Conservation (phyloP, 2,888 invertebrate species). For the Lissonota sp. region DNA sequence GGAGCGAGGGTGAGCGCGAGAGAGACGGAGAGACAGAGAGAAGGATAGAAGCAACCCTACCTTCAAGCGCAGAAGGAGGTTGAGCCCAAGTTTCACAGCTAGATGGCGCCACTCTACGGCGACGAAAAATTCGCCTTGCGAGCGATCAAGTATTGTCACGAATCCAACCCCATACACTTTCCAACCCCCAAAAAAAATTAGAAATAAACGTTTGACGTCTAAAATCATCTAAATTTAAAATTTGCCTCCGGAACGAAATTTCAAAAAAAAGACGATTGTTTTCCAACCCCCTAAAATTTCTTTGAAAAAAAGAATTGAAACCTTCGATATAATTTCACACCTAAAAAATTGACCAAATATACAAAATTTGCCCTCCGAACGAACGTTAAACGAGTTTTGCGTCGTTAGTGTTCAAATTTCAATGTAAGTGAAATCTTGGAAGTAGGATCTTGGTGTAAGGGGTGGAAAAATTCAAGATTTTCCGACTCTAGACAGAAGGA, state of each 20-base stretch:
- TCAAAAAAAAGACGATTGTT: background rate
- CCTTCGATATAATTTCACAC: background rate
- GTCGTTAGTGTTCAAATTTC: too few species aligned
- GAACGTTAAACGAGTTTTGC: too few species aligned
- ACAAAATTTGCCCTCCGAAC: too few species aligned
- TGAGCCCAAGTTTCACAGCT: slow-evolving; percentile 66
- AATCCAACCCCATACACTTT: background rate
- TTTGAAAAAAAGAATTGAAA: background rate
- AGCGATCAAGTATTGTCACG: slow-evolving; percentile 61
- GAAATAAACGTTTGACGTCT: background rate
- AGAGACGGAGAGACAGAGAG: slow-evolving; percentile 11
- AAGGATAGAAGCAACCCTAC: slow-evolving; percentile 79
- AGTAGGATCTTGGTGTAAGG: too few species aligned
- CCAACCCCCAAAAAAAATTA: background rate
- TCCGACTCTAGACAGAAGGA: too few species aligned
- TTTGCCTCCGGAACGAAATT: background rate
- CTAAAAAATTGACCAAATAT: too few species aligned
- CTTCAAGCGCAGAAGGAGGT: slow-evolving; percentile 72
- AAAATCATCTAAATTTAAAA: background rate
- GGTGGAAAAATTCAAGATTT: too few species aligned
- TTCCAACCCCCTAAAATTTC: background rate
- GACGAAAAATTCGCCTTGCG: slow-evolving; percentile 60
- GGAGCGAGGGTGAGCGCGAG: slow-evolving; percentile 66
- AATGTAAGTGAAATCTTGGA: too few species aligned
- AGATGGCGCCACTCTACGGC: slow-evolving; percentile 82